These are phyloP conservation scores for Gymnarchus niloticus DNA, from an alignment of 2,113 vertebrate species.

Conservation along the genomic window DNA sequence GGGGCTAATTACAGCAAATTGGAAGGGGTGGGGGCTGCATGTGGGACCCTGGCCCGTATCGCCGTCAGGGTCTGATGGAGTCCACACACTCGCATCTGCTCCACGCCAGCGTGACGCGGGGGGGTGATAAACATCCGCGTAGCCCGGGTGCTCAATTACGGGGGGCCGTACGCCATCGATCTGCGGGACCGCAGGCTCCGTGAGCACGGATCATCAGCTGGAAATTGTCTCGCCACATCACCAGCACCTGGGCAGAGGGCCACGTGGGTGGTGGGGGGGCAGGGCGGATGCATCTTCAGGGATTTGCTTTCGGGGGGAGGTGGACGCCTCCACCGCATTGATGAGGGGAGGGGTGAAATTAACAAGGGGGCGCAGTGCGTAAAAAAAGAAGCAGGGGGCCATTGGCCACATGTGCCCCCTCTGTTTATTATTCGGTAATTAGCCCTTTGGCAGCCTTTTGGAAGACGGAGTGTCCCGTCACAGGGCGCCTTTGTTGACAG, in stretches of 20 bases:
- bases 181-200: slow-evolving; percentile 39
- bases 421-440: slow-evolving; percentile 53
- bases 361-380: slow-evolving; percentile 30
- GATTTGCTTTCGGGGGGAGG: slow-evolving; percentile 28
- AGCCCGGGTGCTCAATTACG: slow-evolving; percentile 41
- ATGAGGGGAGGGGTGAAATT: slow-evolving; percentile 28
- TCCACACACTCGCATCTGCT: slow-evolving; percentile 42
- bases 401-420: slow-evolving; percentile 42
- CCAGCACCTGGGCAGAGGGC: slow-evolving; percentile 42
- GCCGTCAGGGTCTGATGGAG: slow-evolving; percentile 42
- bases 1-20: slow-evolving; percentile 52
- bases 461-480: slow-evolving; percentile 32
- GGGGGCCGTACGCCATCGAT: slow-evolving; percentile 36
- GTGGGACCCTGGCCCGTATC: slow-evolving; percentile 32
- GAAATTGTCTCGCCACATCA: slow-evolving; percentile 36
- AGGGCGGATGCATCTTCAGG: slow-evolving; percentile 22
- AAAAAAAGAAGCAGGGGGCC: slow-evolving; percentile 20
- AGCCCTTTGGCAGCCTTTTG: slow-evolving; percentile 50
- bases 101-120: slow-evolving; percentile 21
- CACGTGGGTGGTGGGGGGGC: neutral
- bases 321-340: neutral
- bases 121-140: slow-evolving; percentile 38
- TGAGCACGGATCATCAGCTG: slow-evolving; percentile 42
- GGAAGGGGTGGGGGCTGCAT: slow-evolving; percentile 38
- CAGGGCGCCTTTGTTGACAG: slow-evolving; percentile 45